phyloP scores from a whole-genome alignment of 2,113 vertebrate genomes.

The Myiagra hebetior region DNA sequence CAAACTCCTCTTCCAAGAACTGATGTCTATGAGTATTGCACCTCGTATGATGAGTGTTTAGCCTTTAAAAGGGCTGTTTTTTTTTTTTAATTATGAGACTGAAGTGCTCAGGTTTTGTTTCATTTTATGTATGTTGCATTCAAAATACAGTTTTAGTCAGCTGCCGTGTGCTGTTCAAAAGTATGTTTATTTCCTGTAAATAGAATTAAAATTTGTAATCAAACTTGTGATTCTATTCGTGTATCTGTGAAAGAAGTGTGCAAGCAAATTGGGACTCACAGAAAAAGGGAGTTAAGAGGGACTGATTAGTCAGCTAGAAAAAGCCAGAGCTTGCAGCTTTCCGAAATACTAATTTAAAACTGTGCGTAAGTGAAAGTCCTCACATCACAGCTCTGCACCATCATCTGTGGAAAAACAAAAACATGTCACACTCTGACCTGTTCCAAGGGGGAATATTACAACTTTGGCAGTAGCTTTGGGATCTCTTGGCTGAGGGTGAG shows the following conservation, averaged over 20 bases:
- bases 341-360: conserved; percentile 20
- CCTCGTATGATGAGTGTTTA: conserved; percentile 96
- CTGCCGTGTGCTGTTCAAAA: conserved; percentile 45
- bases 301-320: conserved; percentile 42
- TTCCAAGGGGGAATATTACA: neutral
- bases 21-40: conserved; percentile 99
- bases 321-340: conserved; percentile 35
- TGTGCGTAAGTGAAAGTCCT: neutral
- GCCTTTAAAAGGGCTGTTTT: neutral
- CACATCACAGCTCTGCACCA: conserved; percentile 66
- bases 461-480: neutral
- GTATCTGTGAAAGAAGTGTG: conserved; percentile 10
- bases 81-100: neutral
- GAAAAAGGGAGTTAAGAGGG: conserved; percentile 30
- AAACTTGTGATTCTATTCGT: conserved; percentile 55
- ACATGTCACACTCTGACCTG: neutral
- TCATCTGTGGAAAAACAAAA: conserved; percentile 69
- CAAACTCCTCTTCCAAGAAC: conserved; percentile 95
- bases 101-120: neutral
- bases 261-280: conserved; percentile 37
- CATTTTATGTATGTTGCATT: neutral
- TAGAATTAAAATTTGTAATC: conserved; percentile 75
- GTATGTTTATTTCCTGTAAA: conserved; percentile 71
- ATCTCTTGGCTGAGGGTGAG: neutral
- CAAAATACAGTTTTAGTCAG: conserved; percentile 11